These are phyloP conservation scores for Aplidium turbinatum DNA, from an alignment of 23 tunicate genomes.

Conservation along the genomic window DNA sequence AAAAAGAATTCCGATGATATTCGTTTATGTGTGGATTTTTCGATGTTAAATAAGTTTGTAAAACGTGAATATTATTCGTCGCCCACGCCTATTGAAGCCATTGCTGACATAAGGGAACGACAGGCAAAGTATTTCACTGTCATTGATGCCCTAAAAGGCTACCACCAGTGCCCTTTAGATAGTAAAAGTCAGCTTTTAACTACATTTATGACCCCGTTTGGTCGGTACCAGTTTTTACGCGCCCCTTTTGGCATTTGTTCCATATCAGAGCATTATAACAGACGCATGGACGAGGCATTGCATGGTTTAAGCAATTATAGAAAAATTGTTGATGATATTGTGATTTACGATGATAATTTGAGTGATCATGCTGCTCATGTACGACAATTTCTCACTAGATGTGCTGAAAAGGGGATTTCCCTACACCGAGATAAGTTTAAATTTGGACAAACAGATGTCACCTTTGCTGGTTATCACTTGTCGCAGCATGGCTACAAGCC, in stretches of 20 bases:
- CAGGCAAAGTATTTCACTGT: no score
- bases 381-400: neutral
- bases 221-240: neutral
- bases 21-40: no score
- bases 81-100: no score
- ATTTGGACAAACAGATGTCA: neutral
- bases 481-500: slow-evolving; percentile 14
- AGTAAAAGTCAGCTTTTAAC: slow-evolving; percentile 6
- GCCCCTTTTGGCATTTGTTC: slow-evolving; percentile 10
- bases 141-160: no score
- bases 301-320: slow-evolving; percentile 3
- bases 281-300: slow-evolving; percentile 6
- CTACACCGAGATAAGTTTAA: slow-evolving; percentile 16
- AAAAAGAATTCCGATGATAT: no score
- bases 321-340: slow-evolving; percentile 16
- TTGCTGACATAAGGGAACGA: no score
- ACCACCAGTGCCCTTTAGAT: slow-evolving; percentile 20
- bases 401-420: slow-evolving; percentile 1
- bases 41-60: no score
- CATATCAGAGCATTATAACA: slow-evolving; percentile 15
- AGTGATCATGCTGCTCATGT: neutral
- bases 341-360: neutral
- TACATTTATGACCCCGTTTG: slow-evolving; percentile 10
- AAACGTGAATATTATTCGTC: no score
- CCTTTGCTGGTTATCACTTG: slow-evolving; percentile 15